Evolutionary conservation across 2,113 vertebrate species (phyloP), one percentile per base, ranked within the genome.

Genomic region (Larimichthys polyactis): DNA sequence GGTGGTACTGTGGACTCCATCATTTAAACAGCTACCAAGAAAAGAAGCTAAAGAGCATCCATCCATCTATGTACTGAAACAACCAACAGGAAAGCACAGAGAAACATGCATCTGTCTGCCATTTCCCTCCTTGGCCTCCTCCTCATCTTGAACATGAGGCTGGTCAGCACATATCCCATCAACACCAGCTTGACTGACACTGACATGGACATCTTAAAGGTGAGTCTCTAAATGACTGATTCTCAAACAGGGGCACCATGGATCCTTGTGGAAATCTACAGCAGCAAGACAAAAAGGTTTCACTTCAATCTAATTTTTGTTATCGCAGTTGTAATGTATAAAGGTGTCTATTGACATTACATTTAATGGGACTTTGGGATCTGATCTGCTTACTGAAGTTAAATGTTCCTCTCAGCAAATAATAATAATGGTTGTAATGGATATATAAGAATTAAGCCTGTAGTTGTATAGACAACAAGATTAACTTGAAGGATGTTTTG

Each of bases 151-250:
- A 93, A 92, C 59, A 68, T 96, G 62, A 94, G 91, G 44, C 43
- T 71, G 20, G 66, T 82, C 72, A 82, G 10, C 15, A 75, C 94
- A 1, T 92, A 93, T 69, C 97, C 97, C 0, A 72, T 96, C 68
- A 79, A 87, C 71, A 84, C 72, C 14, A 83, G 93, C 36, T 78
- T 92, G 54, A 90, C 87, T 49, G 91, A 91, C 8, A 89, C 94
- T 24, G 95, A 97, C 52, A 73, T 94, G 58, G 91, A 95, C 29
- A 86, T 90, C 75, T 89, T 96, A 79, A 95, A 96, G 97, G 97
- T 99, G 90, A 96, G 96, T 70, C 20, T 82, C 7, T 3, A 10
- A n/a, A 76, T 8, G 5, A 46, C 3, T 22, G 4, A 22, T 46
- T 57, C 57, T 79, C 51, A 70, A 76, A 49, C 16, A 2, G 19